Base-by-base conservation (phyloP, 2,113 vertebrate species). In the Sinosuthora webbiana region DNA sequence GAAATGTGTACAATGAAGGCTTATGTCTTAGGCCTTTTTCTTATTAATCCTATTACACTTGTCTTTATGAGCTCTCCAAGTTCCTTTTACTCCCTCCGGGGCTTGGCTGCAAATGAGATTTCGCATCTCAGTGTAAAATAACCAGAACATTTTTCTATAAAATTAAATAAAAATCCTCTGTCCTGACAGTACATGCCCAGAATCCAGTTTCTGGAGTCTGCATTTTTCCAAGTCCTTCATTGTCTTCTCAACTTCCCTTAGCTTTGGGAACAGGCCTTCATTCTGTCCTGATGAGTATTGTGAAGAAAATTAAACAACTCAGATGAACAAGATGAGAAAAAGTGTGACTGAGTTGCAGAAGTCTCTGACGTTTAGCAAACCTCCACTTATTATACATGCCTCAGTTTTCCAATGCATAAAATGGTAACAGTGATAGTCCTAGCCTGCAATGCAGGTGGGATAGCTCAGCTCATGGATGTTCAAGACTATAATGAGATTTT, bases 1-100 rank as follows among this genome's bases (percentile, higher is more conserved):
- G 94, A 96, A 96, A 94, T 90, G 90, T 90, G 87, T 96, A 98
- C 96, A 97, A 98, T 97, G 97, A 97, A 97, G 94, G 92, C 97
- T 97, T 97, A 89, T 96, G 95, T 98, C 95, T 96, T 96, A 68
- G 50, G 90, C 87, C 95, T 97, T 97, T 97, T 97, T 96, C 96
- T 97, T 97, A 98, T 97, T 98, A 98, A 98, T 98, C 97, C 97
- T 97, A 98, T 98, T 98, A 97, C 39, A 81, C 89, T 98, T 97
- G 96, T 97, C 97, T 98, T 98, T 98, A 98, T 98, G 97, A 98
- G 98, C 96, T 97, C 95, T 97, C 95, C 93, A 94, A 97, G 97
- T 97, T 97, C 91, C 76, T 95, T 97, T 96, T 68, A 90, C 83
- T 98, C 95, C 98, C 97, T 98, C 83, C 11, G 5, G 97, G 98